Base-by-base conservation (phyloP, 1,140 invertebrate species). In the Bombus cullumanus region DNA sequence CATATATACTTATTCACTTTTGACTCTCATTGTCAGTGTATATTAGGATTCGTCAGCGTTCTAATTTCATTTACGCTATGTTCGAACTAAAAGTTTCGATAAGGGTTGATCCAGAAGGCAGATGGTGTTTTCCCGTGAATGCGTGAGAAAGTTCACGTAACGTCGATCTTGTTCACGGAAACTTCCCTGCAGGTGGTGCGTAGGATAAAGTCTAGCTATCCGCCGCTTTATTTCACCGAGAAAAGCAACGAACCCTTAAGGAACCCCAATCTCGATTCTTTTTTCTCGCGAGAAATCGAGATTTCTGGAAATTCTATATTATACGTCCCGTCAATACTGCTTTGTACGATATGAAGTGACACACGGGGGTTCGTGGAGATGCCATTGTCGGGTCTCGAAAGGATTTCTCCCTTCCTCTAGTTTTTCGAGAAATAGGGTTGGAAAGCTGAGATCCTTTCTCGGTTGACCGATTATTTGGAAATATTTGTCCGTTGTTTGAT, bases 231-330 rank as follows among this genome's bases (percentile, higher is more conserved):
- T 91, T 85, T 81, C 84, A 86, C 57, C 80, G n/a, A 86, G 82
- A 81, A 85, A 92, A 72, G 90, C 86, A 89, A 25, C 78, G 88
- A 91, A 88, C 90, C 91, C 72, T 87, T 89, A 88, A 90, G 62
- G 69, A 85, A 89, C 83, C 86, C 57, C 81, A 66, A 90, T 91
- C 84, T 90, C 62, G 81, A 88, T 85, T 68, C 72, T 78, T 69
- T 66, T 75, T 83, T 89, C 80, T 86, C 72, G 81, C 66, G 57
- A 64, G 53, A 79, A 92, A 88, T 91, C 88, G 91, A 89, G 88
- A 93, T 92, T 93, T 92, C 83, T 83, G 88, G 92, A 93, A 93
- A 92, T 90, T 91, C 90, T 89, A 90, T 89, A 86, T 92, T 86
- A 89, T 71, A 73, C 72, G 74, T 72, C 69, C 71, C 85, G 83